Percentiles rank a stretch among this genome's conserved stretches.
These are phyloP conservation scores for Isichthys henryi DNA, from an alignment of 2,113 vertebrate species.

Conservation along the genomic window DNA sequence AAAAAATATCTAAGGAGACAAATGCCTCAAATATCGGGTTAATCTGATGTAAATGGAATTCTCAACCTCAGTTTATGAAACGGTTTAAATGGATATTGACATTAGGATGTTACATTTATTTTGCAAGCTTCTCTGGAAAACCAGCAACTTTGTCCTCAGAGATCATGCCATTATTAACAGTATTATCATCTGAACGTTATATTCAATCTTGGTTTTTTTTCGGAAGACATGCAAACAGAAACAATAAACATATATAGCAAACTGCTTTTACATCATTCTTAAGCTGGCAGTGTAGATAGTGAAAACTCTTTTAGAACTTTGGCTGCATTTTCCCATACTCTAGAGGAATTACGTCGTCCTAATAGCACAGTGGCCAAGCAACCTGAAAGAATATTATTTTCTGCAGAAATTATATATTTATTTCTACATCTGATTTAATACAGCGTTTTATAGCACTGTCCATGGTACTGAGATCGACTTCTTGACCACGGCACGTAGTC, in stretches of 20 bases:
- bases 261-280: background rate
- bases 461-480: slow-evolving; percentile 1
- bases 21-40: background rate
- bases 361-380: background rate
- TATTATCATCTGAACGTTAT: background rate
- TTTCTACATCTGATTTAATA: background rate
- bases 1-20: background rate
- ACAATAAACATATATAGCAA: background rate
- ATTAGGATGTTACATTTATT: background rate
- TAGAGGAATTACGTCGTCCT: background rate
- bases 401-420: background rate
- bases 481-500: background rate
- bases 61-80: background rate
- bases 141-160: background rate
- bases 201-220: background rate
- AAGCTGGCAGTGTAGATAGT: background rate
- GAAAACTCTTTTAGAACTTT: background rate
- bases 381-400: background rate
- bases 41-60: background rate
- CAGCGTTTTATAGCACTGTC: background rate
- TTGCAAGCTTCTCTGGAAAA: background rate
- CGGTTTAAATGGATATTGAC: background rate
- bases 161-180: background rate
- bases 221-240: background rate
- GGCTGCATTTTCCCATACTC: background rate